Evolutionary conservation across 1,140 invertebrate species (phyloP), one percentile per base, ranked within the genome.

Genomic region (Chironomus tepperi): DNA sequence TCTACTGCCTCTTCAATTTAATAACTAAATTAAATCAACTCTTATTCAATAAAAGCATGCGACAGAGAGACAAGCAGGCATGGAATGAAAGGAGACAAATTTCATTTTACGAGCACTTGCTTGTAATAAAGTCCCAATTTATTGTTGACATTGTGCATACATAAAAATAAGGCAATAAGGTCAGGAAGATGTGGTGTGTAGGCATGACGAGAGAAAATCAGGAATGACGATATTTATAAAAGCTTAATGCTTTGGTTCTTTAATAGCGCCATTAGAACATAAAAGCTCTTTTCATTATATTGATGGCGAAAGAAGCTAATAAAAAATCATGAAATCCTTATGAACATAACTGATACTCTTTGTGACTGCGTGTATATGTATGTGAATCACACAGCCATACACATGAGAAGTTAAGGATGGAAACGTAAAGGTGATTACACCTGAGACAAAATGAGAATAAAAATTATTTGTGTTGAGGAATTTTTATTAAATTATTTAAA

Each of bases 41-140:
- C n/a, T 57, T 47, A 10, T 15, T 47, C 3, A n/a, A 57, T 57
- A 57, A 57, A 57, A n/a, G 34, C 18, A 42, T 24, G 12, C 24
- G 70, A 34, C 15, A 73, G 15, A 24, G 24, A 34, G 24, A 34
- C 24, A 5, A 34, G 24, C 24, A 34, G 24, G 24, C 24, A 34
- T 34, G 24, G n/a, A 18, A n/a, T n/a, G 19, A 67, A n/a, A 67
- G 64, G 64, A 64, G 57, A 67, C 64, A 67, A 34, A 15, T 12
- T 15, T 7, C 15, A 73, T 73, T 42, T 15, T 73, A 34, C 15
- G 21, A 73, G 34, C 21, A 73, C 21, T 73, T 42, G 47, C n/a
- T 12, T 73, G 70, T 24, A 73, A 73, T 73, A 24, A 57, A 57
- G 21, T n/a, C 70, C 15, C 21, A 15, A 73, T 73, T 73, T 73